These are phyloP conservation scores for Elanoides forficatus DNA, from an alignment of 2,113 vertebrate genomes.

Conservation along the genomic window DNA sequence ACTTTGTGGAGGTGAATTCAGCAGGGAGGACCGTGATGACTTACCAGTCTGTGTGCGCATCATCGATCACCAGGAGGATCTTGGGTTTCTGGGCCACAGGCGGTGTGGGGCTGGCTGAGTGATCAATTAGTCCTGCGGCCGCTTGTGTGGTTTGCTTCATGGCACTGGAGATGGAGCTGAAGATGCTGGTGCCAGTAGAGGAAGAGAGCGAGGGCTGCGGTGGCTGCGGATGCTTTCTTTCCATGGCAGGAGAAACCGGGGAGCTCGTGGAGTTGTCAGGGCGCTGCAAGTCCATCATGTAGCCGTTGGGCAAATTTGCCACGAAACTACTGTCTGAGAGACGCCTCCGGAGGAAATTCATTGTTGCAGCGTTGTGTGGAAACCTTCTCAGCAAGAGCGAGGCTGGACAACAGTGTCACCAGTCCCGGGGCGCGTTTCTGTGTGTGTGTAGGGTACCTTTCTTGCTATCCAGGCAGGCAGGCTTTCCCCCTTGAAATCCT, in stretches of 20 bases:
- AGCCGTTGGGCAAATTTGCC: constrained; percentile 94
- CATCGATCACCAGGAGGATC: constrained; percentile 89
- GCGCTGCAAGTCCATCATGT: constrained; percentile 93
- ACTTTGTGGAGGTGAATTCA: not conserved
- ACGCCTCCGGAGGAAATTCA: constrained; percentile 96
- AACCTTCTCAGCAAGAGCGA: not conserved
- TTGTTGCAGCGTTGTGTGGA: not conserved
- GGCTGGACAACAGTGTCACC: not conserved
- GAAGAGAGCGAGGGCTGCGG: constrained; percentile 59
- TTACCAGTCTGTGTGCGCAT: constrained; percentile 93
- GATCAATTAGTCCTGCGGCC: constrained; percentile 76
- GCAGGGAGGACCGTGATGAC: not conserved
- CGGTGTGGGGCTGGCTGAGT: constrained; percentile 16
- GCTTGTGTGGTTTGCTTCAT: constrained; percentile 83
- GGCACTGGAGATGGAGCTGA: constrained; percentile 94
- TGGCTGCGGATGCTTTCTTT: constrained; percentile 79
- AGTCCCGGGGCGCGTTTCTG: not conserved
- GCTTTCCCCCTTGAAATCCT: not conserved
- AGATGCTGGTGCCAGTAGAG: constrained; percentile 79
- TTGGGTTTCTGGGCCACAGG: constrained; percentile 83
- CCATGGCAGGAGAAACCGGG: constrained; percentile 81
- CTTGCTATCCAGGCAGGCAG: not conserved
- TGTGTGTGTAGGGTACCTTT: not conserved
- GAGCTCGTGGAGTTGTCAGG: constrained; percentile 84
- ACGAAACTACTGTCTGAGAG: constrained; percentile 97